Base-by-base conservation (phyloP, 2,888 invertebrate species). In the Drosophila ochracea region DNA sequence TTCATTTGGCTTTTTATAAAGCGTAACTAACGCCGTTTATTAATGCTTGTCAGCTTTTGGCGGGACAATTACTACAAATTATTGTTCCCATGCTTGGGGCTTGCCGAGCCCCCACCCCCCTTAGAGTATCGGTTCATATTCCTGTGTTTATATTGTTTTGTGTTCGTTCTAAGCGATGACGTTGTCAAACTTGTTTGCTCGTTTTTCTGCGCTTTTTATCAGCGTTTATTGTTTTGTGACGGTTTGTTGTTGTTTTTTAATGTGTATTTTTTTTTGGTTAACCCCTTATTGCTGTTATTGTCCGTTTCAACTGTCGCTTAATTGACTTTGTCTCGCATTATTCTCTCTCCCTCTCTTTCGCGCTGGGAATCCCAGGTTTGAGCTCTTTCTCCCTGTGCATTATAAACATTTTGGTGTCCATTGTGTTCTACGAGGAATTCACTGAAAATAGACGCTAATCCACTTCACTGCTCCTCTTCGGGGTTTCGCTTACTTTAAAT, bases 151-250 rank as follows among this genome's bases (percentile, higher is more conserved):
- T 25, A 31, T 6, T 10, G 21, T 37, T 58, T 52, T 47, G 31
- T 41, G 16, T 65, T 66, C 67, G 68, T 73, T 67, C 59, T 47
- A 47, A 57, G 70, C 89, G 58, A 85, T 85, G 91, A 84, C 91
- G 91, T 83, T 90, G 84, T 74, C 87, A 84, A 90, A 89, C 87
- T 78, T 78, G 84, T 68, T 89, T 78, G 50, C 57, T 47, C 54
- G 31, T 81, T 62, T 81, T 65, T 76, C 66, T 79, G 73, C 73
- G 74, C 25, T 70, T 89, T 90, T 88, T 85, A 85, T 85, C 85
- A 91, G 66, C 73, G 58, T 82, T 91, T 87, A 89, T 91, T 87
- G 89, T 90, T 90, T 88, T 90, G 86, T 84, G 76, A 73, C 71
- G 68, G 63, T 76, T 80, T 79, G 30, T 69, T 62, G n/a, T 55